Conservation (phyloP, 2,113 vertebrate species). For the Muntiacus reevesi region DNA sequence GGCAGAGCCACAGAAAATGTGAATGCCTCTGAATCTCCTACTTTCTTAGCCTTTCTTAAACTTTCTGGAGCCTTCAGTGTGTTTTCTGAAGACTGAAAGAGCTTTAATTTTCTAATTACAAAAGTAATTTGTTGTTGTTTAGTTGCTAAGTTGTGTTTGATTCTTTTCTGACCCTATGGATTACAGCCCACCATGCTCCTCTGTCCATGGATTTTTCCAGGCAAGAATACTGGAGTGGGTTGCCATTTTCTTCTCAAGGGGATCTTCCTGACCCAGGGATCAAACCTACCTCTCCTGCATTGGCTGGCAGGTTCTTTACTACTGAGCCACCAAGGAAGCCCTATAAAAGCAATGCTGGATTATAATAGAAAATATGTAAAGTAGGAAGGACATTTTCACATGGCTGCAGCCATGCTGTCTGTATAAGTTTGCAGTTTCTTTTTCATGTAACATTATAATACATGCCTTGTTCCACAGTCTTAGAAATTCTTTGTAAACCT, state of each 20-base stretch:
- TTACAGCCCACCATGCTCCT: neutral
- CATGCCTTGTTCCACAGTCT: neutral
- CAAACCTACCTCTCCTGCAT: neutral
- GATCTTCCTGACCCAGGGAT: neutral
- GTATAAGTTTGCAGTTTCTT: neutral
- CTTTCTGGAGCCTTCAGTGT: neutral
- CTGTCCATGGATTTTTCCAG: neutral
- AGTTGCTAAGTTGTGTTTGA: neutral
- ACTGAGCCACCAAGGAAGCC: neutral
- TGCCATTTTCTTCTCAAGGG: neutral
- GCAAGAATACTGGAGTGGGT: neutral
- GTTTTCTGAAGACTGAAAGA: neutral
- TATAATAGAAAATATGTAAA: neutral
- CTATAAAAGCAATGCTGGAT: neutral
- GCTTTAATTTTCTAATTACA: neutral
- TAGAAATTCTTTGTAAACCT: neutral
- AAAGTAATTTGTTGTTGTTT: neutral
- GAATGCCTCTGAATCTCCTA: neutral
- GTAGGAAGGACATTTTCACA: rapidly evolving
- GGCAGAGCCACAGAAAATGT: neutral
- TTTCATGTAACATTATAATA: neutral
- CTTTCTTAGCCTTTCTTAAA: neutral
- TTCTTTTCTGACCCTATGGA: neutral
- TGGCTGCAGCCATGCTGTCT: neutral
- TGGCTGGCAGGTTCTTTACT: neutral